phyloP scores from a whole-genome alignment of 92 coral and sea anemone species.

The Parazoanthus atlanticus region DNA sequence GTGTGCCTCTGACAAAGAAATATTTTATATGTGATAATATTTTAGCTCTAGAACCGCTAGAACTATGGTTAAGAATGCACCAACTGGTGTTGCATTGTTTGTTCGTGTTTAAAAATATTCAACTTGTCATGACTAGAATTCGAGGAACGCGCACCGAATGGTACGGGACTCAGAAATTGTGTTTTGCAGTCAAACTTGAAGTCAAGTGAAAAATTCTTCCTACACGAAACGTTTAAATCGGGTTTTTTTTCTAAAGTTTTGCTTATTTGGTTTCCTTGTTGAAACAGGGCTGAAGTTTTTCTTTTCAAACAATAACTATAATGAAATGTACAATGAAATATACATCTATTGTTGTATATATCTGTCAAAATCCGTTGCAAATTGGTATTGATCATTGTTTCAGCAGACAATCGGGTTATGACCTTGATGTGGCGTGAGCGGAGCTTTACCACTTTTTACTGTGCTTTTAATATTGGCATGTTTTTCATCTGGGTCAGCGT shows the following conservation, averaged over 20 bases:
- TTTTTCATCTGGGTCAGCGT: too few relatives aligned
- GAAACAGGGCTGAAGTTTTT: not conserved
- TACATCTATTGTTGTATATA: not conserved
- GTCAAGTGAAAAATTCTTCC: not conserved
- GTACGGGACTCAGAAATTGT: not conserved
- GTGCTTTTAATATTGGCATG: too few relatives aligned
- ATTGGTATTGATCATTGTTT: conserved; percentile 25
- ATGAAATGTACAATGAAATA: conserved; percentile 6
- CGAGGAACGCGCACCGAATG: not conserved
- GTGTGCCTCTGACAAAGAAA: not conserved
- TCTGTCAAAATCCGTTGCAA: conserved; percentile 21
- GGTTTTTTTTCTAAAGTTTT: too few relatives aligned
- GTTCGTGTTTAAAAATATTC: not conserved
- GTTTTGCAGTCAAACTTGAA: not conserved
- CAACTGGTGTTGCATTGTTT: not conserved
- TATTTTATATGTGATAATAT: not conserved
- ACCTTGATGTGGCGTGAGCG: conserved; percentile 33
- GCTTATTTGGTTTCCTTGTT: not conserved
- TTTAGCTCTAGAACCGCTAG: not conserved
- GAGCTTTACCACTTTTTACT: too few relatives aligned
- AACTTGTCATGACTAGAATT: conserved; percentile 4
- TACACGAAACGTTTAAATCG: not conserved
- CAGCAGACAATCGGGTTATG: conserved; percentile 21
- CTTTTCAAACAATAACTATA: not conserved
- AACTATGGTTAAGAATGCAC: not conserved